Percentiles rank a stretch among this genome's conserved stretches.
phyloP scores from a whole-genome alignment of 2,797 vertebrate species.

The Bovichtus diacanthus region DNA sequence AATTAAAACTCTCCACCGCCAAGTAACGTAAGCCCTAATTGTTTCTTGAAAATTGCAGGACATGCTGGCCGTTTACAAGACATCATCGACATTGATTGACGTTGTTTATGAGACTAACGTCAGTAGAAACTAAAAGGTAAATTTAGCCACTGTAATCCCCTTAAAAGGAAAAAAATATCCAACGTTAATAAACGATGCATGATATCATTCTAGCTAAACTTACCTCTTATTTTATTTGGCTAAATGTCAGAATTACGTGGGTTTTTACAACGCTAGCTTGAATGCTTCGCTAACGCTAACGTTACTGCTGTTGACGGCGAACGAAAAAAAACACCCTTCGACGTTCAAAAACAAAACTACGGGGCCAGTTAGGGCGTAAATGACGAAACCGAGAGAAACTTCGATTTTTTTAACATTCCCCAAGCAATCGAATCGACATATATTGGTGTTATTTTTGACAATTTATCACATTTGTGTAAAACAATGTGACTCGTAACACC shows the following conservation, averaged over 20 bases:
- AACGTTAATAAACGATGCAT: neutral
- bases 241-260: slow-evolving; percentile 25
- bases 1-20: neutral
- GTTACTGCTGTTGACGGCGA: slow-evolving; percentile 45
- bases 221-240: slow-evolving; percentile 55
- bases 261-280: slow-evolving; percentile 35
- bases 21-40: rapidly evolving
- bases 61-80: neutral
- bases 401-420: slow-evolving; percentile 26
- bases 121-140: neutral
- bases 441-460: slow-evolving; percentile 5
- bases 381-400: neutral
- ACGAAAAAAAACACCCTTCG: slow-evolving; percentile 65
- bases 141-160: neutral
- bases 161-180: neutral
- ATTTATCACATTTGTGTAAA: slow-evolving; percentile 44
- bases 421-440: neutral
- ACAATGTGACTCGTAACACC: slow-evolving; percentile 60
- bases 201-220: neutral
- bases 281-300: slow-evolving; percentile 52
- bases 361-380: slow-evolving; percentile 16
- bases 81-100: rapidly evolving
- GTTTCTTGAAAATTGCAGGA: rapidly evolving
- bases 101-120: neutral
- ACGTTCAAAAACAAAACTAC: slow-evolving; percentile 47